Conservation (phyloP, 2,797 vertebrate genomes). For the Thaleichthys pacificus region DNA sequence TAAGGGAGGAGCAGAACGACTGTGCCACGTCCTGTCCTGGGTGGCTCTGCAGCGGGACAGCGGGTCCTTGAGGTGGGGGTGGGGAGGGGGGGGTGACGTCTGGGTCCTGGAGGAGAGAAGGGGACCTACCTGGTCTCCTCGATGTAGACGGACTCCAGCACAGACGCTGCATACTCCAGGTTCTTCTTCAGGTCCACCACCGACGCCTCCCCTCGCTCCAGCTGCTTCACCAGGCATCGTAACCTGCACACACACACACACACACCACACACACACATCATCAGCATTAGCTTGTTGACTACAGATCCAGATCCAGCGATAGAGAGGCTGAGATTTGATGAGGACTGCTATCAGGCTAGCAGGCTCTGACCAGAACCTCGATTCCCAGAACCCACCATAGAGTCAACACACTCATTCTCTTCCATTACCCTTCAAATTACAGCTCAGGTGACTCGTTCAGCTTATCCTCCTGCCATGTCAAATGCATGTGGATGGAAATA, state of each 20-base stretch:
- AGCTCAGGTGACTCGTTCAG: background rate
- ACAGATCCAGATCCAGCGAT: too few species aligned
- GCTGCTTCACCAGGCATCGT: slow-evolving; percentile 83
- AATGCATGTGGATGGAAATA: background rate
- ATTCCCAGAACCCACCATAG: too few species aligned
- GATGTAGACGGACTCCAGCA: slow-evolving; percentile 87
- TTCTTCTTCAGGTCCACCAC: slow-evolving; percentile 87
- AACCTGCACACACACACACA: slow-evolving; percentile 63
- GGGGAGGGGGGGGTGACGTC: background rate
- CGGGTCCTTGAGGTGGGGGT: too few species aligned
- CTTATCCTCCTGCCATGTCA: background rate
- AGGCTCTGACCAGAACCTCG: too few species aligned
- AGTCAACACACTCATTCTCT: background rate
- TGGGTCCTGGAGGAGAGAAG: background rate
- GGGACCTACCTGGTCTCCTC: slow-evolving; percentile 84
- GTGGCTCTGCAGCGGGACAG: too few species aligned
- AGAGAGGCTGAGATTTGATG: too few species aligned
- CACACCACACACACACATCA: slow-evolving; percentile 3
- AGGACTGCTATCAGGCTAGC: too few species aligned
- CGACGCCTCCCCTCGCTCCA: slow-evolving; percentile 86
- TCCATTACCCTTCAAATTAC: background rate
- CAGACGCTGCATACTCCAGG: slow-evolving; percentile 85
- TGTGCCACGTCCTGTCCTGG: too few species aligned
- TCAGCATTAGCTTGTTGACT: too few species aligned
- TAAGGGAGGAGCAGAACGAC: background rate